Base-by-base conservation (phyloP, 2,797 vertebrate species). In the Peromyscus melanophrys region DNA sequence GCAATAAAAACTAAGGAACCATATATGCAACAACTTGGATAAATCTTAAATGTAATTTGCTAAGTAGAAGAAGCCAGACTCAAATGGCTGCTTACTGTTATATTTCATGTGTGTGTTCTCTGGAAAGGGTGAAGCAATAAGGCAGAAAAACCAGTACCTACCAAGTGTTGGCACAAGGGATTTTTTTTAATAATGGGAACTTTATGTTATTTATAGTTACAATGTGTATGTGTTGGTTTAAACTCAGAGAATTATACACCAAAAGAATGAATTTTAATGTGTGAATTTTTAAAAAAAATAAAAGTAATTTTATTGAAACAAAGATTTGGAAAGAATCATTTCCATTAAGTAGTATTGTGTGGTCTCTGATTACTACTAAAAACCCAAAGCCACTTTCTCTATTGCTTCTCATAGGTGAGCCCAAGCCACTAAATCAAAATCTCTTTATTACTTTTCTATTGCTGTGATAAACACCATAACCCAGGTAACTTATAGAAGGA, bases 1-100 rank as follows among this genome's bases (percentile, higher is more conserved):
- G 98, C 98, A 97, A 97, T 98, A 98, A 97, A 90, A 97, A 92
- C 80, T 75, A 77, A 92, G 90, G 69, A 96, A 95, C 61, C 82
- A 65, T 82, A 88, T n/a, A 96, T 92, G 65, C 73, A 97, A 86
- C 88, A 94, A 88, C 77, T 76, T 94, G 37, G 17, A 78, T 82
- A 65, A 88, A 89, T 94, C 84, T 90, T 75, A 88, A 49, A 89
- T 92, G 67, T 46, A 96, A 93, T 94, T 95, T 97, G 49, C 95
- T 92, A 96, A 92, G 49, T 93, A 93, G 90, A 96, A 95, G 89
- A 93, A 88, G 37, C 34, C 92, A 97, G 67, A 91, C 90, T 93
- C 85, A 97, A 97, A 96, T 84, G 86, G 40, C 84, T 96, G 59
- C 63, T 95, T 94, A 97, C 84, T 95, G 40, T 96, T 96, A 81